A percentile compares a stretch with the other conserved stretches of the same genome.
phyloP scores from a whole-genome alignment of 2,797 vertebrate species.

The Chrysocyon brachyurus region DNA sequence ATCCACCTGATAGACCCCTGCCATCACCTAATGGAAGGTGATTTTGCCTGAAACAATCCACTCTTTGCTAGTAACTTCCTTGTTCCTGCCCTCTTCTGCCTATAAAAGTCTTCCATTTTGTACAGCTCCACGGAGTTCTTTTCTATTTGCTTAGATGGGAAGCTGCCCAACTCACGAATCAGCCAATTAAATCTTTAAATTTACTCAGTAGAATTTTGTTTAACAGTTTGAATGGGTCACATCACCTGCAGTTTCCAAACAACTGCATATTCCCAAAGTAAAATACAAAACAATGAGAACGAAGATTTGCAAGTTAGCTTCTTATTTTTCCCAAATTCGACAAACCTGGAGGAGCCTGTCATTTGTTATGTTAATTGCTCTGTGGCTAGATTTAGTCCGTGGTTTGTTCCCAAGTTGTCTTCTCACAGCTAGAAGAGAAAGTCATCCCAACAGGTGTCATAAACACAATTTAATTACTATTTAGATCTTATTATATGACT shows the following conservation, averaged over 20 bases:
- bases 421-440: conserved; percentile 19
- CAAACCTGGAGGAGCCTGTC: neutral
- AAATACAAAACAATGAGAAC: conserved; percentile 76
- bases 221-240: conserved; percentile 77
- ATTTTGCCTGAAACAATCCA: neutral
- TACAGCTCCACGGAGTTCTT: neutral
- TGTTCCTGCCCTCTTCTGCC: neutral
- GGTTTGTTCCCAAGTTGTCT: neutral
- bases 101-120: neutral
- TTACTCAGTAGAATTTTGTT: neutral
- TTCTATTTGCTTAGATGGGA: neutral
- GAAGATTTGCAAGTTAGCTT: conserved; percentile 62
- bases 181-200: neutral
- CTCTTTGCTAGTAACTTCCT: neutral
- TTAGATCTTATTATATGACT: conserved; percentile 3
- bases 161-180: neutral
- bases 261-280: conserved; percentile 69
- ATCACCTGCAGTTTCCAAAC: conserved; percentile 86
- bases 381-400: neutral
- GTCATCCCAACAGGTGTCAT: neutral
- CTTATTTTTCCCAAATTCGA: conserved; percentile 23
- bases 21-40: neutral
- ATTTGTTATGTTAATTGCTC: neutral
- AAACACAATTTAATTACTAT: neutral
- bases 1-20: neutral